Percentiles rank a stretch among this genome's conserved stretches.
Conservation (phyloP, 2,888 invertebrate genomes). For the Argyresthia albistria region DNA sequence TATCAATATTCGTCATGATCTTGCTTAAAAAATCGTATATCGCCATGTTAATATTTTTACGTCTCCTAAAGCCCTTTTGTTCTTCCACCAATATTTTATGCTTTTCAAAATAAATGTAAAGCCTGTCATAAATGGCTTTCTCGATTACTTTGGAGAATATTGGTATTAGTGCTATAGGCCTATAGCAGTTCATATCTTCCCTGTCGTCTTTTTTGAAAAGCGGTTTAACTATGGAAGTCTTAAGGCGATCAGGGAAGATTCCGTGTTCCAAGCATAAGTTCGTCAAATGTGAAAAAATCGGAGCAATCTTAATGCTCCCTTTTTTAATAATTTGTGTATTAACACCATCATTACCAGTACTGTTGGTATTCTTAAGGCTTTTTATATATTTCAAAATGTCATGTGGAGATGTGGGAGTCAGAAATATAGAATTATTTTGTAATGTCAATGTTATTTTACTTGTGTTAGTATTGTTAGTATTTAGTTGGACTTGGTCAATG, state of each 20-base stretch:
- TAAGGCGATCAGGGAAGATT: neutral
- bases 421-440: too few species aligned
- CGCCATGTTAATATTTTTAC: neutral
- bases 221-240: neutral
- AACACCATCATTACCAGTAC: neutral
- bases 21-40: neutral
- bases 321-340: neutral
- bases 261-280: neutral
- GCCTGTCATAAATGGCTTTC: neutral
- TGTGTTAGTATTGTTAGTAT: neutral
- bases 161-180: neutral
- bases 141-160: neutral
- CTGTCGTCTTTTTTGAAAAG: neutral
- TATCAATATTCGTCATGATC: neutral
- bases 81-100: neutral
- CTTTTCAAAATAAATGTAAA: neutral
- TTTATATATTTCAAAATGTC: too few species aligned
- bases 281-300: neutral
- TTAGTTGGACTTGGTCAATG: conserved; percentile 5
- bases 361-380: neutral
- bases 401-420: too few species aligned
- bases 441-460: neutral
- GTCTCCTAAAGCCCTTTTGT: neutral
- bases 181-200: neutral
- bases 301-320: neutral